Evolutionary conservation across 2,797 vertebrate species (phyloP), one percentile per base, ranked within the genome.

Genomic region (Channallabes apus): DNA sequence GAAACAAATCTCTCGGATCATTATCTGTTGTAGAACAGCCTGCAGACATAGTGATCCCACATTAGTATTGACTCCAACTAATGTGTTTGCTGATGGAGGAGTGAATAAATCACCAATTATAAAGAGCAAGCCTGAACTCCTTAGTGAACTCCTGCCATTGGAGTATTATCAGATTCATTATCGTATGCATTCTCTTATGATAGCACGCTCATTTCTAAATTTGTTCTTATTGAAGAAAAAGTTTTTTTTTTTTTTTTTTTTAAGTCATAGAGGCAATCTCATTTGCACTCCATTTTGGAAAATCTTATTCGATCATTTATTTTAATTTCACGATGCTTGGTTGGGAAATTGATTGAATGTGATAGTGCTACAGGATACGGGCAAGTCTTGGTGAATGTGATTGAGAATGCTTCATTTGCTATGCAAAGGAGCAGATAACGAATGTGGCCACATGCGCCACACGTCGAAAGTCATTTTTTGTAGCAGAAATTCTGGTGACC

Each of bases 341-440:
- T 80, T 68, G 77, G 79, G 56, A 56, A 90, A 89, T 83, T 85
- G 86, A 89, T 88, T 89, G 87, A 88, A 89, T 82, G 82, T 83
- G 73, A 88, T 73, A 18, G 81, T 58, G n/a, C 20, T 79, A 62
- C 24, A 38, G 35, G 64, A 85, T 32, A 75, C 68, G 86, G 77
- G 65, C 69, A 82, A 76, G 83, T 79, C 81, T 87, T 86, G 65
- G 79, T 86, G 88, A 87, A 89, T 88, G 86, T 84, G 86, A 91
- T 84, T 79, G 64, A 86, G 87, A 88, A 87, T 77, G 84, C 82
- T 86, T 87, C 51, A 85, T 89, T 84, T 88, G 76, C 84, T 78
- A 77, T 83, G 86, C 72, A 85, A 88, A 88, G 84, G 79, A 86
- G 82, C 56, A 87, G 81, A 87, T 88, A 91, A 89, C 79, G 76